Conservation (phyloP, 2,113 vertebrate genomes). For the Chaetura pelagica region DNA sequence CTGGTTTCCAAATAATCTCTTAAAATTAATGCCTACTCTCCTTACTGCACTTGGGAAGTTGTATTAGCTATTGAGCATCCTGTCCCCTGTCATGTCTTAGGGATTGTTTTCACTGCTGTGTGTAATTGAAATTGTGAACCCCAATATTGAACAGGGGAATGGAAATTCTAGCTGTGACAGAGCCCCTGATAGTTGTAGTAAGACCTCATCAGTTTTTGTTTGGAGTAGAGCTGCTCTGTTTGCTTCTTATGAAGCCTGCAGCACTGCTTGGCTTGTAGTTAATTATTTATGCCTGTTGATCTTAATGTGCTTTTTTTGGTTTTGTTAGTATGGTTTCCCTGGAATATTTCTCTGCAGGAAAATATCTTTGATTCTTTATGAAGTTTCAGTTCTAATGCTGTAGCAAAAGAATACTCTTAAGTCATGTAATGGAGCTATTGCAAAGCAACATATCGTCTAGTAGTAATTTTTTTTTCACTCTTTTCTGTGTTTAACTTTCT, state of each 20-base stretch:
- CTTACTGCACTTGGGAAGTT: fast-evolving
- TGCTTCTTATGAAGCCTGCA: neutral
- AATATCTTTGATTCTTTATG: too few relatives aligned
- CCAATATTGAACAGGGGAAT: neutral
- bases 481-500: too few relatives aligned
- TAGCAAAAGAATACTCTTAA: too few relatives aligned
- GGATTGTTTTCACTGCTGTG: neutral
- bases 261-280: neutral
- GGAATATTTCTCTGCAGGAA: neutral
- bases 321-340: neutral
- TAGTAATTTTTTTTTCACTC: too few relatives aligned
- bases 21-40: neutral
- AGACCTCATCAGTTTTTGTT: neutral
- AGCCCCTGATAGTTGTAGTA: neutral
- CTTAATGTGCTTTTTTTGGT: neutral
- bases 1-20: neutral
- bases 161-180: neutral
- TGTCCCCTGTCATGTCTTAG: neutral
- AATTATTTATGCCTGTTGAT: neutral
- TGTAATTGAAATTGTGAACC: neutral
- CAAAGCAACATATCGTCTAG: too few relatives aligned
- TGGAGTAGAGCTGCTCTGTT: neutral
- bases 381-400: too few relatives aligned
- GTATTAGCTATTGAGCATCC: fast-evolving
- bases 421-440: too few relatives aligned